Conservation (phyloP, 2,888 invertebrate genomes). For the Balanococcus diminutus region DNA sequence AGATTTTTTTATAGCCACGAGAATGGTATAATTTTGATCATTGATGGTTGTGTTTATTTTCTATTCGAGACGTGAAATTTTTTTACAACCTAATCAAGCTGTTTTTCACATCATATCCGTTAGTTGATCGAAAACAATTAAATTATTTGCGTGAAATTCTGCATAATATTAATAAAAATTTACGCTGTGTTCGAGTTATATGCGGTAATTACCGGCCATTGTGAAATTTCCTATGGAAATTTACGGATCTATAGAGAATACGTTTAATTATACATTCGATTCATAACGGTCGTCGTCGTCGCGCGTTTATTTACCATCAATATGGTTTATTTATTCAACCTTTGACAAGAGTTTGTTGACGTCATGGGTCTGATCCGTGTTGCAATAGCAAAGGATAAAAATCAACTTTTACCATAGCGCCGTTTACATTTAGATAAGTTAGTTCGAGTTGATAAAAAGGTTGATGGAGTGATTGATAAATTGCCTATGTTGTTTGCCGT, state of each 20-base stretch:
- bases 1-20: not conserved
- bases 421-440: not conserved
- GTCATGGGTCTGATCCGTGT: not conserved
- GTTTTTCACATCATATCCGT: not conserved
- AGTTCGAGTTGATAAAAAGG: not conserved
- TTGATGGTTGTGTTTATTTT: no score
- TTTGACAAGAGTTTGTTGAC: constrained; percentile 4
- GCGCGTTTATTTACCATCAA: not conserved
- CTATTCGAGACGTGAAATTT: not conserved
- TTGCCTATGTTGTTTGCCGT: not conserved
- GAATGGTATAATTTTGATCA: not conserved
- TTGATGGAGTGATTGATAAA: not conserved
- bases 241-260: not conserved
- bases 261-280: constrained; percentile 4
- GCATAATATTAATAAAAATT: constrained; percentile 26
- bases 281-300: not conserved
- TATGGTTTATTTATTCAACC: constrained; percentile 25
- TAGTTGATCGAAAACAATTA: not conserved
- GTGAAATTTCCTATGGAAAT: constrained; percentile 24
- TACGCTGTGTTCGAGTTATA: not conserved
- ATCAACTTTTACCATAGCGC: not conserved
- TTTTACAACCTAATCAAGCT: not conserved
- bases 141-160: not conserved
- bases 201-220: constrained; percentile 2
- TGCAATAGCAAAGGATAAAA: not conserved